Conservation (phyloP, 2,113 vertebrate species). For the Balaeniceps rex region DNA sequence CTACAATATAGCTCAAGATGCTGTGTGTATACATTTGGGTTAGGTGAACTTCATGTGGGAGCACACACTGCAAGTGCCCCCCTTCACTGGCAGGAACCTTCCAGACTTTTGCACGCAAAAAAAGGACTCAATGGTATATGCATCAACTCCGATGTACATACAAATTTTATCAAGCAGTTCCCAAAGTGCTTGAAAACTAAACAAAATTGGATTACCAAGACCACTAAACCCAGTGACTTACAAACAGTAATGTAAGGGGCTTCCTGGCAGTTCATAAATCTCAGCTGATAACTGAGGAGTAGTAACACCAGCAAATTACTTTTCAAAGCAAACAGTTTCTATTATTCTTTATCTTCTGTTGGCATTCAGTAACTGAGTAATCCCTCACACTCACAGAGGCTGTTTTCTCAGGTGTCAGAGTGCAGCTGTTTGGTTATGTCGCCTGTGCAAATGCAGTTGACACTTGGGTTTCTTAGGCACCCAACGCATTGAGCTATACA, state of each 20-base stretch:
- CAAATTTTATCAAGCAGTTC: neutral
- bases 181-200: conserved; percentile 24
- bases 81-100: neutral
- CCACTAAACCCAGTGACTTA: neutral
- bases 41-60: neutral
- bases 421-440: neutral
- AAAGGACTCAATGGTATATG: neutral
- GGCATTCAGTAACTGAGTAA: neutral
- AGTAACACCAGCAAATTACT: conserved; percentile 10
- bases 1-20: neutral
- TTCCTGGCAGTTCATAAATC: conserved; percentile 26
- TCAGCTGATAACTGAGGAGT: neutral
- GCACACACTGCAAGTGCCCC: neutral
- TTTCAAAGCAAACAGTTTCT: conserved; percentile 9
- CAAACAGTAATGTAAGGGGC: neutral
- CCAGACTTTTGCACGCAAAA: neutral
- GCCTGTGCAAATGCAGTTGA: neutral
- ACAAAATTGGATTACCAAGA: neutral
- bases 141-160: neutral
- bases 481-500: neutral
- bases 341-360: conserved; percentile 13
- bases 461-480: neutral
- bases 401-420: neutral
- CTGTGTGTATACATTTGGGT: neutral
- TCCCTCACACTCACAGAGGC: neutral